A percentile compares a stretch with the other conserved stretches of the same genome.
Conservation (phyloP, 1,140 invertebrate genomes). For the Orussus abietinus region DNA sequence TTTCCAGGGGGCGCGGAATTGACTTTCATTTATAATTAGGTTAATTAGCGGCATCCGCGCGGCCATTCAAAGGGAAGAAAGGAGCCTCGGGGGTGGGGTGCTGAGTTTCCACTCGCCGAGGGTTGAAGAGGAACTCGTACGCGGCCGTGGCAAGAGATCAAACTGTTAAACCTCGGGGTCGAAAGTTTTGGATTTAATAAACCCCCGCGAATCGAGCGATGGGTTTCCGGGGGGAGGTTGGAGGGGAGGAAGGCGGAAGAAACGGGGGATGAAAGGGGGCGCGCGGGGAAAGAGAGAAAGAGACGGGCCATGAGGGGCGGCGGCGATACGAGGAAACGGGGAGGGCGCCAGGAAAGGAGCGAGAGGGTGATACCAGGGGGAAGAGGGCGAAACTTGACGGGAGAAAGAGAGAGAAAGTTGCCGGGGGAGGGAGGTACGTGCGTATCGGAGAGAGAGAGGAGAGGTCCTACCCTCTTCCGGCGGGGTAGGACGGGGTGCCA, state of each 20-base stretch:
- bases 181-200: conserved; percentile 30
- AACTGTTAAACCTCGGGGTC: conserved; percentile 20
- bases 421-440: conserved; percentile 3
- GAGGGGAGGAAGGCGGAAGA: no score
- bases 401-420: conserved; percentile 11
- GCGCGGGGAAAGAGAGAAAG: neutral
- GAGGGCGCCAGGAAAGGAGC: neutral
- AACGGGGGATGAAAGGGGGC: no score
- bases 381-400: conserved; percentile 10
- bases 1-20: no score
- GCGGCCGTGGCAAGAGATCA: conserved; percentile 13
- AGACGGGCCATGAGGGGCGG: neutral
- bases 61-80: no score
- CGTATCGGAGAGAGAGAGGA: conserved; percentile 3
- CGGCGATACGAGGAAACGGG: neutral
- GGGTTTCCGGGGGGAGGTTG: conserved; percentile 9
- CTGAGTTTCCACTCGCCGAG: no score
- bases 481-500: no score
- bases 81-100: no score
- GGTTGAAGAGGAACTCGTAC: no score
- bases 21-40: no score
- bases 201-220: conserved; percentile 14
- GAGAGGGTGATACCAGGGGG: neutral
- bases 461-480: no score
- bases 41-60: conserved; percentile 15